Evolutionary conservation across 2,888 invertebrate species (phyloP).

Genomic region (Hydrotaea cyrtoneurina): DNA sequence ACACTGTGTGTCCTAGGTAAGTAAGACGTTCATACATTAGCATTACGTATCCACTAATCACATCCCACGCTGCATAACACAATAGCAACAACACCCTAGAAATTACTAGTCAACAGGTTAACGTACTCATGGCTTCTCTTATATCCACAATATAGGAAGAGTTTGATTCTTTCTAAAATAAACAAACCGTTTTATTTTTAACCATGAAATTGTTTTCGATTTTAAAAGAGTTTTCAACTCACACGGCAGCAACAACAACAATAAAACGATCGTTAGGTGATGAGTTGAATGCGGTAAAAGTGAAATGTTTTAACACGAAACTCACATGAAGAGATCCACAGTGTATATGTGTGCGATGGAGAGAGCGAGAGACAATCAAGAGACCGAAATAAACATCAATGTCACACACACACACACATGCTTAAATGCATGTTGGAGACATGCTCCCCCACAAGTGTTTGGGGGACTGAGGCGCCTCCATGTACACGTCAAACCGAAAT

Average conservation of each 20-base stretch:
- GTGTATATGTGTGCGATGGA: neutral
- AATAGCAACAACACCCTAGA: no score
- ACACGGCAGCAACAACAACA: neutral
- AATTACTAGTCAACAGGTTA: constrained; percentile 36
- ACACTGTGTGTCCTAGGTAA: no score
- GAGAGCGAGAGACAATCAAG: neutral
- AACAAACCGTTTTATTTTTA: constrained; percentile 10
- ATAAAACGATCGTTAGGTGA: neutral
- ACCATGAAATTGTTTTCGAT: neutral
- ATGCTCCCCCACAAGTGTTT: constrained; percentile 58
- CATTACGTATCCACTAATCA: no score
- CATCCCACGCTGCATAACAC: no score
- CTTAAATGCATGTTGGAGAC: neutral
- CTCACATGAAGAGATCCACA: neutral
- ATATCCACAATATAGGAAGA: neutral
- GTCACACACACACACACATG: neutral
- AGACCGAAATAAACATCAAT: constrained; percentile 15
- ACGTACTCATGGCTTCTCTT: neutral
- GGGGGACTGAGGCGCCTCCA: constrained; percentile 40
- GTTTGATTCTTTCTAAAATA: constrained; percentile 1
- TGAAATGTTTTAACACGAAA: neutral
- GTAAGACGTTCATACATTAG: no score
- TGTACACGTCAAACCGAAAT: constrained; percentile 18
- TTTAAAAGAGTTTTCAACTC: neutral
- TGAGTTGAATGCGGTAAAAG: neutral